Evolutionary conservation across 2,888 invertebrate genomes (phyloP).

Genomic region (Microctonus aethiopoides): DNA sequence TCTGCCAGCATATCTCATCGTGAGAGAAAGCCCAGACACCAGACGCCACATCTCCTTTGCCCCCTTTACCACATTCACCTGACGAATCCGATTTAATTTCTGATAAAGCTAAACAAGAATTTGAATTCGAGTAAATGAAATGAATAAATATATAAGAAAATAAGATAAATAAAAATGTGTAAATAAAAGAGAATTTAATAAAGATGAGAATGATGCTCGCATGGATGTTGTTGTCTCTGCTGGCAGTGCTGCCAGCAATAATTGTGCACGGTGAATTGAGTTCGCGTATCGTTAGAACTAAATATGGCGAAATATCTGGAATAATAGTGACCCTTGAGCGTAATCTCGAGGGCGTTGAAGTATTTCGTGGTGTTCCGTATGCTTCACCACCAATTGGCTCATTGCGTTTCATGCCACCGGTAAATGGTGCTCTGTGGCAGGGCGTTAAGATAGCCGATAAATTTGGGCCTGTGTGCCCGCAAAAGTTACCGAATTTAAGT

Average conservation of each 20-base stretch:
- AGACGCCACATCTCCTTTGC: neutral
- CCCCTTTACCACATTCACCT: neutral
- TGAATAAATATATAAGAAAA: neutral
- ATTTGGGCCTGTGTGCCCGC: slow-evolving; percentile 93
- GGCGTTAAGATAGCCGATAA: slow-evolving; percentile 88
- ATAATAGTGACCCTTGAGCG: slow-evolving; percentile 83
- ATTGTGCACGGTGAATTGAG: slow-evolving; percentile 69
- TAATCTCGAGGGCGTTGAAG: slow-evolving; percentile 85
- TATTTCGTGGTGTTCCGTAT: slow-evolving; percentile 93
- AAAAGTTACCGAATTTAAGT: slow-evolving; percentile 85
- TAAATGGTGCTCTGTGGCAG: slow-evolving; percentile 91
- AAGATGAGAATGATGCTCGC: slow-evolving; percentile 14
- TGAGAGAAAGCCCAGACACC: slow-evolving; percentile 30
- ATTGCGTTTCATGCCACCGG: slow-evolving; percentile 95
- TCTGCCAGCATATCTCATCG: slow-evolving; percentile 40
- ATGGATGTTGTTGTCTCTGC: slow-evolving; percentile 34
- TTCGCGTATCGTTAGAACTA: slow-evolving; percentile 87
- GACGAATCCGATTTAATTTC: slow-evolving; percentile 27
- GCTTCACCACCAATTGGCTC: slow-evolving; percentile 91
- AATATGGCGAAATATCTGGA: slow-evolving; percentile 88
- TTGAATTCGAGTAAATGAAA: neutral
- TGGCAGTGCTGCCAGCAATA: slow-evolving; percentile 47
- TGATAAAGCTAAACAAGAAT: neutral
- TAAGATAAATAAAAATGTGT: neutral
- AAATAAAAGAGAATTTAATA: neutral